Evolutionary conservation across 2,113 vertebrate species (phyloP).

Genomic region (Telmatochromis brachygnathus): DNA sequence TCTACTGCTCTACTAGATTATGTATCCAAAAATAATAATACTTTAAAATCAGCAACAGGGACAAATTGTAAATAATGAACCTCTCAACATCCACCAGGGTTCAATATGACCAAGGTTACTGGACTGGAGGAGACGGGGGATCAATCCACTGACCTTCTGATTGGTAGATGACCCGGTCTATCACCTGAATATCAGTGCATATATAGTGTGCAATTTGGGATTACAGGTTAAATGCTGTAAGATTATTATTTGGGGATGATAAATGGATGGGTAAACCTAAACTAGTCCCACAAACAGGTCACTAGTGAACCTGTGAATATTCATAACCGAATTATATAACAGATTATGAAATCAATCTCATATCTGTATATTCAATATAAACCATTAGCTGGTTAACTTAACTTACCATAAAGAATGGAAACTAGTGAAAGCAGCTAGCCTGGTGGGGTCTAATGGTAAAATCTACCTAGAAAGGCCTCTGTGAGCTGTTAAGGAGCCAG

Average conservation of each 20-base stretch:
- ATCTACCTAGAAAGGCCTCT: not conserved
- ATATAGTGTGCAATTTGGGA: not conserved
- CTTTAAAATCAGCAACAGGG: not conserved
- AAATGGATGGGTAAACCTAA: not conserved
- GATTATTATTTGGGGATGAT: not conserved
- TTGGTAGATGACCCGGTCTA: not conserved
- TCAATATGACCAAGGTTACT: not conserved
- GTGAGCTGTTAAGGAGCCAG: not conserved
- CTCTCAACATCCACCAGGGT: not conserved
- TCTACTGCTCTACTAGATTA: not conserved
- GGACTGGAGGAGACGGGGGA: not conserved
- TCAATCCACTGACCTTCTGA: not conserved
- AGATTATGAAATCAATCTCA: not conserved
- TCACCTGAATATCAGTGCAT: not conserved
- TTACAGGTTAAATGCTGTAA: not conserved
- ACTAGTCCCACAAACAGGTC: not conserved
- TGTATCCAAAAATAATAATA: not conserved
- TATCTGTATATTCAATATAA: not conserved
- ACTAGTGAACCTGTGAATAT: not conserved
- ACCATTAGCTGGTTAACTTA: not conserved
- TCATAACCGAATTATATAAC: not conserved
- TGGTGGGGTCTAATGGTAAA: not conserved
- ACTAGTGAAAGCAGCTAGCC: not conserved
- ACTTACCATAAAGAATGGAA: not conserved
- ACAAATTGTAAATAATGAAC: not conserved